Conservation (phyloP, 1,140 invertebrate species). For the Diploscapter pachys region DNA sequence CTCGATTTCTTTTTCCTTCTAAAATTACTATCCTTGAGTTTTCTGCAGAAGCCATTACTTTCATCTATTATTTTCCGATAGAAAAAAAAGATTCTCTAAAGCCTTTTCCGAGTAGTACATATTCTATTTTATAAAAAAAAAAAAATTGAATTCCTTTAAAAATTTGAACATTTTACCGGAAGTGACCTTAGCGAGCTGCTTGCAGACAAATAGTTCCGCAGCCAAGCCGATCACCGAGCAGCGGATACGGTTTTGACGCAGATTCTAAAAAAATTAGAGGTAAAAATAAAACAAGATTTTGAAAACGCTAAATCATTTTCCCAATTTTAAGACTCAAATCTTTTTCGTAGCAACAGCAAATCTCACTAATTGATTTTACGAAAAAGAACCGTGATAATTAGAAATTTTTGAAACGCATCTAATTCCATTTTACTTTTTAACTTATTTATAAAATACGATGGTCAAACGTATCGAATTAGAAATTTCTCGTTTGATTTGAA, state of each 20-base stretch:
- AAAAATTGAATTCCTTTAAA: too few relatives aligned
- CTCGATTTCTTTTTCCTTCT: too few relatives aligned
- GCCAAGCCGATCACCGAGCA: conserved; percentile 90
- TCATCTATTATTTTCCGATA: too few relatives aligned
- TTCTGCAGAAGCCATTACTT: too few relatives aligned
- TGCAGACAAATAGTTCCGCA: conserved; percentile 88
- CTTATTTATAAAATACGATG: conserved; percentile 28
- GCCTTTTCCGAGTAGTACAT: neutral
- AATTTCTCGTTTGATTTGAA: too few relatives aligned
- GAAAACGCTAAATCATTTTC: neutral
- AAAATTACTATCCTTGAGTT: too few relatives aligned
- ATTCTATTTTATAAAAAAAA: too few relatives aligned
- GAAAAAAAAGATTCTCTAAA: neutral
- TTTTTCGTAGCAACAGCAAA: conserved; percentile 45
- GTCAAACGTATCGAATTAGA: neutral
- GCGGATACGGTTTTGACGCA: conserved; percentile 62
- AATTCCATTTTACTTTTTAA: neutral
- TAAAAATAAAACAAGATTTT: conserved; percentile 3
- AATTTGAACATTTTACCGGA: conserved; percentile 66
- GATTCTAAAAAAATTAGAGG: neutral
- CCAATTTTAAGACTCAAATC: too few relatives aligned
- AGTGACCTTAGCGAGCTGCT: conserved; percentile 77
- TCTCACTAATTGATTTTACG: conserved; percentile 49
- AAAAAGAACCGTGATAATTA: neutral
- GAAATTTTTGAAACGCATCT: too few relatives aligned